phyloP scores from a whole-genome alignment of 1,140 invertebrate genomes.

The Macrosteles quadrilineatus region DNA sequence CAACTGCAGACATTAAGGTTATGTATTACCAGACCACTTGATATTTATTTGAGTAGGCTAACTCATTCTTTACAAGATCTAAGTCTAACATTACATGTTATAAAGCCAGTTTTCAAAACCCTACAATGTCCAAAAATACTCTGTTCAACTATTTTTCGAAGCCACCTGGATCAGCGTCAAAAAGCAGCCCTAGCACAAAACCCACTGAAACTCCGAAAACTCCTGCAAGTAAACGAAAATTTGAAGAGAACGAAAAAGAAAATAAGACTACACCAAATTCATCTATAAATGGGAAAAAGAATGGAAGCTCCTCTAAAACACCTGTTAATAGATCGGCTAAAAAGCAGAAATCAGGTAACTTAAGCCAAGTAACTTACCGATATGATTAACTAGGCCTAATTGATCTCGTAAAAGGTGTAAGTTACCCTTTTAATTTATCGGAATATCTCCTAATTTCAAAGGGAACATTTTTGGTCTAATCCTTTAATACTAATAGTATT shows the following conservation, averaged over 20 bases:
- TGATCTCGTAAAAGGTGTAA: too few relatives aligned
- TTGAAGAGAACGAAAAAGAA: neutral
- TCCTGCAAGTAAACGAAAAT: constrained; percentile 24
- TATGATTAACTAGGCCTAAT: too few relatives aligned
- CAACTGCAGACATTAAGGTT: too few relatives aligned
- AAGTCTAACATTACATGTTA: too few relatives aligned
- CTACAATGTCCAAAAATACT: constrained; percentile 40
- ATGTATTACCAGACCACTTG: too few relatives aligned
- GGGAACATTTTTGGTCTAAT: too few relatives aligned
- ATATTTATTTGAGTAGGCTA: too few relatives aligned
- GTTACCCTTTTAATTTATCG: too few relatives aligned
- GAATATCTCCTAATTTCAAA: too few relatives aligned
- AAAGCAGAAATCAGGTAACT: constrained; percentile 10
- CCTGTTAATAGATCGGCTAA: neutral
- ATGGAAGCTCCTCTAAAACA: constrained; percentile 8
- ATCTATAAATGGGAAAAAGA: constrained; percentile 3
- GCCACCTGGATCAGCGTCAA: constrained; percentile 29
- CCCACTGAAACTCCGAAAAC: neutral
- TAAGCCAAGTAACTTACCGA: too few relatives aligned
- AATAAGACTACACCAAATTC: constrained; percentile 2
- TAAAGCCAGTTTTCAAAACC: neutral
- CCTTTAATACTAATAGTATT: too few relatives aligned
- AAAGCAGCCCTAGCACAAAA: neutral
- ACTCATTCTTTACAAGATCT: too few relatives aligned
- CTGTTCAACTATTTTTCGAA: constrained; percentile 43